These are phyloP conservation scores for Muntiacus reevesi DNA, from an alignment of 2,113 vertebrate species.

Conservation along the genomic window DNA sequence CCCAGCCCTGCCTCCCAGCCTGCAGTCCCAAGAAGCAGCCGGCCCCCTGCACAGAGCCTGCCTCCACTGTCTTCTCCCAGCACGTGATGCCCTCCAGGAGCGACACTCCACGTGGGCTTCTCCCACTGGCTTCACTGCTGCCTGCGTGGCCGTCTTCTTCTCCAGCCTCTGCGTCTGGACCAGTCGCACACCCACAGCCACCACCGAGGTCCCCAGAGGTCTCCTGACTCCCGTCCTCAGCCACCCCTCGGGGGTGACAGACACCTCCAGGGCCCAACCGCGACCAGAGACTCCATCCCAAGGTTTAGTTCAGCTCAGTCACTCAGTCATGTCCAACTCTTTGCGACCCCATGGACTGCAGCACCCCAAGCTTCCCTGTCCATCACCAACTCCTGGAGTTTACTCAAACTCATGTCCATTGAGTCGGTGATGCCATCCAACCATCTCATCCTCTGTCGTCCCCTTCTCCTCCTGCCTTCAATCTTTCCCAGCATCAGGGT, in stretches of 20 bases:
- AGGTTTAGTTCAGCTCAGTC: not conserved
- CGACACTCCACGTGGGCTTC: fast-evolving
- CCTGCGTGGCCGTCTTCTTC: not conserved
- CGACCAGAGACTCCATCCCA: fast-evolving
- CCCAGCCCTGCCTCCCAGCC: not conserved
- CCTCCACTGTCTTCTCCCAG: not conserved
- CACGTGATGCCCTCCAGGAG: fast-evolving
- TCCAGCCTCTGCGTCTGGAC: not conserved
- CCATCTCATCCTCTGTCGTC: not conserved
- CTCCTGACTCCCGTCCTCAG: not conserved
- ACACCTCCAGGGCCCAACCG: not conserved
- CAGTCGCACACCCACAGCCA: not conserved
- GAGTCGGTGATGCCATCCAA: not conserved
- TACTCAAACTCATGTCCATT: not conserved
- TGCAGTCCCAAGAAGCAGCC: fast-evolving
- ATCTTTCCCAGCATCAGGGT: not conserved
- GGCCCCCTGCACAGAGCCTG: not conserved
- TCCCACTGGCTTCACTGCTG: too few species aligned
- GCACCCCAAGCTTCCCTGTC: not conserved
- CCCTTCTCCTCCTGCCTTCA: not conserved
- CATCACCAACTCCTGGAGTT: not conserved
- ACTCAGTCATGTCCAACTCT: fast-evolving
- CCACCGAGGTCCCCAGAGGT: not conserved
- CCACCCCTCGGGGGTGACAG: fast-evolving
- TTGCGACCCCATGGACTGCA: not conserved